phyloP scores from a whole-genome alignment of 2,797 vertebrate species.

The Enteromius thamalakanensis region DNA sequence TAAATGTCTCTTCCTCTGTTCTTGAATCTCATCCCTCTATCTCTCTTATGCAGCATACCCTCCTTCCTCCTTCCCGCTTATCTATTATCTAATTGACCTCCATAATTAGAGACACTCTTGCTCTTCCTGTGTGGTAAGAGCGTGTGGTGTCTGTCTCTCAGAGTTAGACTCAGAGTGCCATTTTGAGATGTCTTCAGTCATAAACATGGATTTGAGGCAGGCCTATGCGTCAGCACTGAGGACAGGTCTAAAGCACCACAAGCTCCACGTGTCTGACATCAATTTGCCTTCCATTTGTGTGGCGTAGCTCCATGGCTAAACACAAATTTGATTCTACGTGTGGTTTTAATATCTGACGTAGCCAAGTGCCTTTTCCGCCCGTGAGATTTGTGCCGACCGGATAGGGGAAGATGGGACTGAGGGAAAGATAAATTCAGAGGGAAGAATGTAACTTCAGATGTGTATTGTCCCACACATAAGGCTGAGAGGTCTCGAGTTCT shows the following conservation, averaged over 20 bases:
- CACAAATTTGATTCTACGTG: not conserved
- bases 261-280: conserved; percentile 22
- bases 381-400: not conserved
- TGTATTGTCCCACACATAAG: conserved; percentile 16
- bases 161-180: not conserved
- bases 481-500: not conserved
- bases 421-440: conserved; percentile 16
- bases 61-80: conserved; percentile 3
- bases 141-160: conserved; percentile 37
- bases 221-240: not conserved
- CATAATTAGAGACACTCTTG: conserved; percentile 35
- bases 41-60: not conserved
- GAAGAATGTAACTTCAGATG: conserved; percentile 3
- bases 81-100: conserved; percentile 44
- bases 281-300: conserved; percentile 35
- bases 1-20: not conserved
- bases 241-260: not conserved
- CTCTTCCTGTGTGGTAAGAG: conserved; percentile 35
- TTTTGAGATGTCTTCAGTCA: conserved; percentile 25
- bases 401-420: conserved; percentile 17
- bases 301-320: conserved; percentile 14
- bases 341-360: conserved; percentile 32
- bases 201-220: conserved; percentile 26
- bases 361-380: not conserved
- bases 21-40: conserved; percentile 11